Conservation (phyloP, 2,888 invertebrate genomes). For the Erebia ligea region DNA sequence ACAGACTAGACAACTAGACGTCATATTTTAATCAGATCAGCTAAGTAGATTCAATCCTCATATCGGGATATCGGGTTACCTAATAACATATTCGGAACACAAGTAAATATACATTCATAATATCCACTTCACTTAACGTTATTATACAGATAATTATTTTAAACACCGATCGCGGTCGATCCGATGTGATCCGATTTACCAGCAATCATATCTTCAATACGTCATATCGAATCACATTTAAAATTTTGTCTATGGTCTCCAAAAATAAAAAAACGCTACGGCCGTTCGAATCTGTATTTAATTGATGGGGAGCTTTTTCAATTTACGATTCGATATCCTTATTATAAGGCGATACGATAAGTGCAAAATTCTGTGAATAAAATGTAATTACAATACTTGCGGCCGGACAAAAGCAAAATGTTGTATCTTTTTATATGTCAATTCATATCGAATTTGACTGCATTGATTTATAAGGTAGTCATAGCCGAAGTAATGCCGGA, state of each 20-base stretch:
- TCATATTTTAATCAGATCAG: neutral
- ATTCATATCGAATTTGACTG: too few relatives aligned
- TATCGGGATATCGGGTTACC: neutral
- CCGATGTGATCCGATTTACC: conserved; percentile 30
- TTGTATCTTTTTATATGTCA: too few relatives aligned
- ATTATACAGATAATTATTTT: conserved; percentile 24
- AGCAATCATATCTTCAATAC: conserved; percentile 53
- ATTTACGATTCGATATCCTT: neutral
- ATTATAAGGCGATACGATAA: neutral
- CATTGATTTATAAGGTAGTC: too few relatives aligned
- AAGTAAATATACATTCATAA: conserved; percentile 20
- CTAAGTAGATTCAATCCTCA: neutral
- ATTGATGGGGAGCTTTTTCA: neutral
- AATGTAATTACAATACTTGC: too few relatives aligned
- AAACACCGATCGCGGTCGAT: conserved; percentile 26
- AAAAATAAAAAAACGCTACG: conserved; percentile 44
- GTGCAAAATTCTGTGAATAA: neutral
- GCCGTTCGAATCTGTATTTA: conserved; percentile 33
- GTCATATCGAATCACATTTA: conserved; percentile 57
- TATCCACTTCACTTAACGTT: conserved; percentile 14
- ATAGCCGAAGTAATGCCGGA: too few relatives aligned
- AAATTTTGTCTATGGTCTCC: conserved; percentile 46
- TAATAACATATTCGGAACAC: conserved; percentile 16
- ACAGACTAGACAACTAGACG: neutral
- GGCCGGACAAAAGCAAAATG: too few relatives aligned